These are phyloP conservation scores for Theodoxus fluviatilis DNA, from an alignment of 2,888 invertebrate genomes.

Conservation along the genomic window DNA sequence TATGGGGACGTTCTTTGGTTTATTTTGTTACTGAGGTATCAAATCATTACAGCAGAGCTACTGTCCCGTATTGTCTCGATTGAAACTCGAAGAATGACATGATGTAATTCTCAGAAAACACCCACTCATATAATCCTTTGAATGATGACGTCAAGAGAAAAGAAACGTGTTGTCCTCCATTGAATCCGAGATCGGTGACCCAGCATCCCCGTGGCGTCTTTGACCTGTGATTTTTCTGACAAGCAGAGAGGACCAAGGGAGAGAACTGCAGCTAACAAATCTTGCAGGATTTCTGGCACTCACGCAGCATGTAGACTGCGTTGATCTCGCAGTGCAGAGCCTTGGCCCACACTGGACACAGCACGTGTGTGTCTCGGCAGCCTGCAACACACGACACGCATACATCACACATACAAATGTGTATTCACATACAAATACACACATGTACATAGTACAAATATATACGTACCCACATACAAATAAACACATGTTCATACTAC, in stretches of 20 bases:
- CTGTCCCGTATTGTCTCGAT: constrained; percentile 14
- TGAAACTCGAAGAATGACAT: too few relatives aligned
- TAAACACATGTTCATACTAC: too few relatives aligned
- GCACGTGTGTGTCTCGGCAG: constrained; percentile 36
- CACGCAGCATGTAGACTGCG: constrained; percentile 39
- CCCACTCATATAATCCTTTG: background rate
- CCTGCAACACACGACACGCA: constrained; percentile 32
- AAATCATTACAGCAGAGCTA: too few relatives aligned
- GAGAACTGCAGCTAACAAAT: constrained; percentile 29
- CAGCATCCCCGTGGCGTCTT: background rate
- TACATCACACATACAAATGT: background rate
- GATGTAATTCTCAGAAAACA: too few relatives aligned
- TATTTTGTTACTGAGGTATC: too few relatives aligned
- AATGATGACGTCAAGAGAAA: too few relatives aligned
- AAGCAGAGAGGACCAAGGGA: background rate
- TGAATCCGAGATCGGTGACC: too few relatives aligned
- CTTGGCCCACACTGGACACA: constrained; percentile 40
- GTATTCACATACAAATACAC: background rate
- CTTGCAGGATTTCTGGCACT: constrained; percentile 41
- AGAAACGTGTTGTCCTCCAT: constrained; percentile 9
- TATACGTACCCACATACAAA: too few relatives aligned
- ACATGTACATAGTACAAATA: too few relatives aligned
- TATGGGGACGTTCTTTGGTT: too few relatives aligned
- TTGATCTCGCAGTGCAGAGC: constrained; percentile 36
- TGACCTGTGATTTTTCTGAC: background rate